Evolutionary conservation across 2,888 invertebrate species (phyloP).

Genomic region (Leptopilina myrica): DNA sequence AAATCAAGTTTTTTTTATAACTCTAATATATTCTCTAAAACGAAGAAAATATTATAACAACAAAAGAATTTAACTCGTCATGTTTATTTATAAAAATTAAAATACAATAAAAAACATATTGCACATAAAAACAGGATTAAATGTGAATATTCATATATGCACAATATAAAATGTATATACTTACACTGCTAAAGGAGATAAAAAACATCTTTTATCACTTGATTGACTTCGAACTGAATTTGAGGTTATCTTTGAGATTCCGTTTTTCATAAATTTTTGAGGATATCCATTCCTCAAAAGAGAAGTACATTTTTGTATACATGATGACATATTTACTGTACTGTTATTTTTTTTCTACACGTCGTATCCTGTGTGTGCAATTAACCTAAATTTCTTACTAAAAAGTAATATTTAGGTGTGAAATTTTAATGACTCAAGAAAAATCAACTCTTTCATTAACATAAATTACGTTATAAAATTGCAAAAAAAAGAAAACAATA

Average conservation of each 20-base stretch:
- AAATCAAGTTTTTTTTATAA: too few relatives aligned
- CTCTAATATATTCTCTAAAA: too few relatives aligned
- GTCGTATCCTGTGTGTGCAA: not conserved
- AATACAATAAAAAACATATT: not conserved
- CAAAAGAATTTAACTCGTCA: too few relatives aligned
- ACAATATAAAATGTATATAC: not conserved
- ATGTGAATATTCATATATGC: not conserved
- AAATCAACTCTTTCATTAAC: not conserved
- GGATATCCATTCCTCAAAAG: conserved; percentile 16
- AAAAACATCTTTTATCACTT: not conserved
- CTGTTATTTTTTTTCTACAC: not conserved
- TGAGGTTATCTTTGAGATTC: conserved; percentile 1
- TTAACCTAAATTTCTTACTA: conserved; percentile 25
- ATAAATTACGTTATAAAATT: not conserved
- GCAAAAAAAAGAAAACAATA: too few relatives aligned
- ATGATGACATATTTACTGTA: conserved; percentile 34
- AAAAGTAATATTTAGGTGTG: too few relatives aligned
- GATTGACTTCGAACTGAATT: not conserved
- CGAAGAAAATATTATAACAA: too few relatives aligned
- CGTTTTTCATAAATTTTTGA: conserved; percentile 9
- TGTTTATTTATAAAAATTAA: too few relatives aligned
- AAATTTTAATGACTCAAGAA: not conserved
- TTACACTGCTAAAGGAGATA: conserved; percentile 22
- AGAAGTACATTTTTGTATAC: conserved; percentile 27
- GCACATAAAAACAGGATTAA: not conserved